These are phyloP conservation scores for Drosophila albomicans DNA, from an alignment of 1,140 invertebrate species.

Conservation along the genomic window DNA sequence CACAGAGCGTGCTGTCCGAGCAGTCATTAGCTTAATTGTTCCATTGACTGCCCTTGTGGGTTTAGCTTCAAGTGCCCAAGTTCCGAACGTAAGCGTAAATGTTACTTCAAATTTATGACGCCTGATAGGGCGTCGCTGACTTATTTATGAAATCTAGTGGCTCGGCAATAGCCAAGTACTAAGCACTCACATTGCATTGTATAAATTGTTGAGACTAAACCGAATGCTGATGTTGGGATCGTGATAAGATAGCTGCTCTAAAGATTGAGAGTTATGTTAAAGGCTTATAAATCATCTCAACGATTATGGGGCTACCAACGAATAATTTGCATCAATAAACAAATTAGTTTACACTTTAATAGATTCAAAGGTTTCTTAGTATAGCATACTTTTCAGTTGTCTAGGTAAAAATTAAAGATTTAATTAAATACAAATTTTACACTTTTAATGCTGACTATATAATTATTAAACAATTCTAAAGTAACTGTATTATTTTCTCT, in stretches of 20 bases:
- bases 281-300: slow-evolving; percentile 52
- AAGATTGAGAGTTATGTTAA: slow-evolving; percentile 28
- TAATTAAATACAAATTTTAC: no score
- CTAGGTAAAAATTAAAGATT: background rate
- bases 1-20: slow-evolving; percentile 9
- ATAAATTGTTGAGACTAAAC: slow-evolving; percentile 9
- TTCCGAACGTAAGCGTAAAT: slow-evolving; percentile 1
- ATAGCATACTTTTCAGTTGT: slow-evolving; percentile 33
- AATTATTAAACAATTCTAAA: no score
- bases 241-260: slow-evolving; percentile 59
- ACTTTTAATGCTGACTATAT: no score
- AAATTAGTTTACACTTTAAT: background rate
- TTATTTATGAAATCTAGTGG: slow-evolving; percentile 42
- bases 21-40: slow-evolving; percentile 34
- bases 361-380: background rate
- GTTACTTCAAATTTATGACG: slow-evolving; percentile 17
- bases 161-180: slow-evolving; percentile 2
- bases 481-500: no score
- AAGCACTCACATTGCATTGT: background rate
- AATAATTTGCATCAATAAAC: background rate
- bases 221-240: slow-evolving; percentile 24
- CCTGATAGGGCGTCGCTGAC: slow-evolving; percentile 19
- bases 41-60: slow-evolving; percentile 18
- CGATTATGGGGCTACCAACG: slow-evolving; percentile 5
- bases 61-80: slow-evolving; percentile 9